These are phyloP conservation scores for Eutolmus rufibarbis DNA, from an alignment of 2,888 invertebrate species.

Conservation along the genomic window DNA sequence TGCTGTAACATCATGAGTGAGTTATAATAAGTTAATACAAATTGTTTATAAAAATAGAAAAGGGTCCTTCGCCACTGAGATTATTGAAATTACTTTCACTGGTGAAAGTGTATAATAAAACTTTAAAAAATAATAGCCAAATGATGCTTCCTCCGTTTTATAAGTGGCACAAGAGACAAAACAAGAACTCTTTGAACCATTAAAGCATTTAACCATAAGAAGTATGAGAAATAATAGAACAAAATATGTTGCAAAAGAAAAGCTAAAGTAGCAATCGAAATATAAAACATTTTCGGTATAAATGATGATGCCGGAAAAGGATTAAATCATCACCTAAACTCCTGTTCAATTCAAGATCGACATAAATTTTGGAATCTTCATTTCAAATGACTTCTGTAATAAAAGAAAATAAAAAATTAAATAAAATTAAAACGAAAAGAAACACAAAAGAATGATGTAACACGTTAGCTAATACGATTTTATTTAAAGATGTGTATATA, in stretches of 20 bases:
- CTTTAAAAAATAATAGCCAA: neutral
- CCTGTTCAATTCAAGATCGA: neutral
- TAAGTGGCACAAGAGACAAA: neutral
- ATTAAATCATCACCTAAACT: neutral
- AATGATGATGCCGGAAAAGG: neutral
- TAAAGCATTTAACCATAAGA: neutral
- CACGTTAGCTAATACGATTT: neutral
- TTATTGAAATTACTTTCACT: neutral
- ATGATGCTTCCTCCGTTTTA: neutral
- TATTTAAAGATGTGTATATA: neutral
- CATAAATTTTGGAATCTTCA: neutral
- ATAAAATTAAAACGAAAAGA: neutral
- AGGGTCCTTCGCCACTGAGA: neutral
- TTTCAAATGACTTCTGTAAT: neutral
- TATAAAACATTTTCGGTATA: neutral
- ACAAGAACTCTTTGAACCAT: neutral
- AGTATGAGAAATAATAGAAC: neutral
- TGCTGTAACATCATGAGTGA: neutral
- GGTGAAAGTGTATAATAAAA: neutral
- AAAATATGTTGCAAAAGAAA: neutral
- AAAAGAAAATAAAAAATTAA: neutral
- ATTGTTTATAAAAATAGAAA: neutral
- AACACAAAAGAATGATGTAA: neutral
- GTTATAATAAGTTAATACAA: neutral
- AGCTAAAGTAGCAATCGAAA: neutral